Conservation (phyloP, 2,113 vertebrate genomes). For the Cromileptes altivelis region DNA sequence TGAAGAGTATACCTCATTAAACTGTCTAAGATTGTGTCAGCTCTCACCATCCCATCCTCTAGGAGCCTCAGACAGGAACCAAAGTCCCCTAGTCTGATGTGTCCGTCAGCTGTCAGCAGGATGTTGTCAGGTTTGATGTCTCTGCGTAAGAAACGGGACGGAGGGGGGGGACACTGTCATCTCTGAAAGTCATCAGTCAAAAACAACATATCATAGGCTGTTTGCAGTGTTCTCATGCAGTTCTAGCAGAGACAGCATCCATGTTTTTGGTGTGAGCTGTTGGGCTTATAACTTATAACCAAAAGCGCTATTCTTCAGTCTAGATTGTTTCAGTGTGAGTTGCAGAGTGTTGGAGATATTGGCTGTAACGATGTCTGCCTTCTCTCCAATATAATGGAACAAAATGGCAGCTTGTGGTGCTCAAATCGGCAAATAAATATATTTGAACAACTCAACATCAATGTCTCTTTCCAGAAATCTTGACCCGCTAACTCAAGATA, state of each 20-base stretch:
- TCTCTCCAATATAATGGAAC: no score
- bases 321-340: no score
- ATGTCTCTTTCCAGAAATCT: no score
- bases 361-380: no score
- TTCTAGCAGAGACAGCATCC: background rate
- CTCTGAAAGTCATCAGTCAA: background rate
- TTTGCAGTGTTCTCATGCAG: background rate
- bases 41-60: conserved; percentile 87
- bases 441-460: no score
- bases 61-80: conserved; percentile 89
- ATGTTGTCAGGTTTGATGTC: conserved; percentile 93
- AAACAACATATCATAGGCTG: background rate
- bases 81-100: conserved; percentile 89
- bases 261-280: background rate
- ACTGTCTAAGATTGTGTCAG: background rate
- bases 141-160: conserved; percentile 70
- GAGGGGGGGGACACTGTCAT: background rate
- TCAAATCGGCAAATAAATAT: no score
- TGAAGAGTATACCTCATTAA: background rate
- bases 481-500: no score
- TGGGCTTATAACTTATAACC: background rate
- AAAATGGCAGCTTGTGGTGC: no score
- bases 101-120: conserved; percentile 87
- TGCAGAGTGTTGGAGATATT: no score
- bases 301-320: no score